Percentiles rank a stretch among this genome's conserved stretches.
phyloP scores from a whole-genome alignment of 2,888 invertebrate species.

The Subacronicta megacephala region DNA sequence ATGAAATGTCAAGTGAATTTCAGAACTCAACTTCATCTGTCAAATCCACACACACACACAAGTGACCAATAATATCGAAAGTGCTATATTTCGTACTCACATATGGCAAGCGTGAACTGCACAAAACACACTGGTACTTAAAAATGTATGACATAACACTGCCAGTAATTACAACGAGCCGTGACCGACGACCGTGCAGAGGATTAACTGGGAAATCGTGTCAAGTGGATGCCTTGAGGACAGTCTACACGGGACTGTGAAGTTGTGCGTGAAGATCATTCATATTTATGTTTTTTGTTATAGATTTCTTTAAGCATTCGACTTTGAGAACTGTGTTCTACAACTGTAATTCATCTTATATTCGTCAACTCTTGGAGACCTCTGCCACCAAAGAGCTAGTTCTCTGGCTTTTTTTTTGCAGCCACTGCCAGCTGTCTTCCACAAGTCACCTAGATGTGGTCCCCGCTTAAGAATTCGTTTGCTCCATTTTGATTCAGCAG shows the following conservation, averaged over 20 bases:
- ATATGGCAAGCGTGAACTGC: constrained; percentile 17
- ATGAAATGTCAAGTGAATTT: neutral
- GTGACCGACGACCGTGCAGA: constrained; percentile 53
- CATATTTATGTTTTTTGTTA: constrained; percentile 19
- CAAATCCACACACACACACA: constrained; percentile 3
- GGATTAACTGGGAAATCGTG: constrained; percentile 56
- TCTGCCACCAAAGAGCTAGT: too few species aligned
- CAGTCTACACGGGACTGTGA: constrained; percentile 35
- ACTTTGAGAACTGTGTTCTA: too few species aligned
- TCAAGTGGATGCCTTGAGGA: constrained; percentile 51
- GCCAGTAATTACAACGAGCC: constrained; percentile 45
- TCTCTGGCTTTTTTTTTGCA: too few species aligned
- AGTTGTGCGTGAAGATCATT: constrained; percentile 2
- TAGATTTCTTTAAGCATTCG: too few species aligned
- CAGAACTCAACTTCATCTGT: too few species aligned
- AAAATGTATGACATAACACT: constrained; percentile 59
- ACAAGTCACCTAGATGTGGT: too few species aligned
- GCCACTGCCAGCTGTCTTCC: too few species aligned
- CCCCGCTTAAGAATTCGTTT: too few species aligned
- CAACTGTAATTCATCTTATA: too few species aligned
- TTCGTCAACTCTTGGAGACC: too few species aligned
- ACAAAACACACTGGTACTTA: constrained; percentile 44
- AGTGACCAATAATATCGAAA: constrained; percentile 15
- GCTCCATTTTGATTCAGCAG: too few species aligned
- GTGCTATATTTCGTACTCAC: constrained; percentile 45